phyloP scores from a whole-genome alignment of 1,140 invertebrate species.

The Brachionus plicatilis region DNA sequence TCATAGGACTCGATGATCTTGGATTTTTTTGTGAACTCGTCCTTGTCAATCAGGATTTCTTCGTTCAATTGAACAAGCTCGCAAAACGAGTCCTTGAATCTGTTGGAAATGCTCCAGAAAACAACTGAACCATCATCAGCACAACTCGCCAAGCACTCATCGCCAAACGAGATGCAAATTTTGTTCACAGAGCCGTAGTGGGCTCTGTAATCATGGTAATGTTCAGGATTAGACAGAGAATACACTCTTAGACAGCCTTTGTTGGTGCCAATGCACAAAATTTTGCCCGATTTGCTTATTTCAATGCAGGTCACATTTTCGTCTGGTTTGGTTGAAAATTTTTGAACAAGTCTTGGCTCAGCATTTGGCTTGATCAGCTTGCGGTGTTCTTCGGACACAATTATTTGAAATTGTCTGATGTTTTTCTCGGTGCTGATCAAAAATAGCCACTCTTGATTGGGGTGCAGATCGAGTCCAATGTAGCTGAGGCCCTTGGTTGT shows the following conservation, averaged over 20 bases:
- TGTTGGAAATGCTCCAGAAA: conserved; percentile 73
- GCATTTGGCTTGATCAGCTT: conserved; percentile 69
- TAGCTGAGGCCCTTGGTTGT: conserved; percentile 67
- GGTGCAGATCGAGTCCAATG: conserved; percentile 77
- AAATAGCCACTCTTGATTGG: conserved; percentile 78
- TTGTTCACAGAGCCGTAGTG: conserved; percentile 58
- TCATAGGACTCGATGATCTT: conserved; percentile 55
- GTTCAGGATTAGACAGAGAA: conserved; percentile 64
- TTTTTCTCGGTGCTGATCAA: conserved; percentile 62
- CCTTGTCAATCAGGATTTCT: conserved; percentile 62
- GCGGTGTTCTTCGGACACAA: conserved; percentile 61
- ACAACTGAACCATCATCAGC: conserved; percentile 72
- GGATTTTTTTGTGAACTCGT: conserved; percentile 56
- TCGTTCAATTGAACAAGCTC: conserved; percentile 68
- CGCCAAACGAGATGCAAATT: conserved; percentile 65
- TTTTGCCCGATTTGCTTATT: conserved; percentile 67
- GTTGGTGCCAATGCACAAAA: conserved; percentile 69
- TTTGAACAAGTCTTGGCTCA: conserved; percentile 68
- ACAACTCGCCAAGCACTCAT: conserved; percentile 69
- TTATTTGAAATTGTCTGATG: conserved; percentile 72
- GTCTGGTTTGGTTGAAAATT: conserved; percentile 61
- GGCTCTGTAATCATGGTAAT: conserved; percentile 66
- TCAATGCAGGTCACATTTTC: conserved; percentile 61
- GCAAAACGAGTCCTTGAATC: conserved; percentile 66
- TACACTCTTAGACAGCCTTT: conserved; percentile 70